Conservation (phyloP, 2,888 invertebrate species). For the Laothoe populi region DNA sequence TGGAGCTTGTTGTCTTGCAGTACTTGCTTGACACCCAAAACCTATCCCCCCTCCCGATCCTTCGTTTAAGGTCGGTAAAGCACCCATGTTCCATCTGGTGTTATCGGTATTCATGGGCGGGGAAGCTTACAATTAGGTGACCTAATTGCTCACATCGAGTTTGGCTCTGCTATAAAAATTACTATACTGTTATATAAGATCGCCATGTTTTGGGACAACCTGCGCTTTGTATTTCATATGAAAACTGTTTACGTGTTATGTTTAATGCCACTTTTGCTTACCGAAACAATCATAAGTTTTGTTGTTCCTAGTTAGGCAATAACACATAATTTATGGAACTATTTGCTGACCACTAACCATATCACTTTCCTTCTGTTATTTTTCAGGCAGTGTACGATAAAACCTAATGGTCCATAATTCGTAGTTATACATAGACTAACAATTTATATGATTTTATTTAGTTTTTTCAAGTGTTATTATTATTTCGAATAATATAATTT, state of each 20-base stretch:
- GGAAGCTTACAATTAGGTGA: no score
- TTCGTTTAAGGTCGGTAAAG: no score
- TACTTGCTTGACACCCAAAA: no score
- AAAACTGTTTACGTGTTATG: background rate
- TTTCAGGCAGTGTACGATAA: background rate
- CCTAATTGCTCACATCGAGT: no score
- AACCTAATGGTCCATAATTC: constrained; percentile 8
- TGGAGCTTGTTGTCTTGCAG: no score
- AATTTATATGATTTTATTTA: no score
- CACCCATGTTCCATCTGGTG: no score
- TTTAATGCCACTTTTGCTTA: background rate
- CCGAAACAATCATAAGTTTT: background rate
- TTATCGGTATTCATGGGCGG: no score
- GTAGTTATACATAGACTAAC: background rate
- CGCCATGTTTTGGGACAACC: background rate
- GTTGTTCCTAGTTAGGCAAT: constrained; percentile 2
- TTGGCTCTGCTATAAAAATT: no score
- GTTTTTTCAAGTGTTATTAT: no score
- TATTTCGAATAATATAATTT: no score
- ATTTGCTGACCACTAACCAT: constrained; percentile 3
- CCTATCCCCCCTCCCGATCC: no score
- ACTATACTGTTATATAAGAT: background rate
- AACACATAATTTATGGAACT: constrained; percentile 10
- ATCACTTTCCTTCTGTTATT: background rate
- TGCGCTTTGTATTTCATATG: background rate